A percentile compares a stretch with the other conserved stretches of the same genome.
phyloP scores from a whole-genome alignment of 2,888 invertebrate genomes.

The Meta bourneti region DNA sequence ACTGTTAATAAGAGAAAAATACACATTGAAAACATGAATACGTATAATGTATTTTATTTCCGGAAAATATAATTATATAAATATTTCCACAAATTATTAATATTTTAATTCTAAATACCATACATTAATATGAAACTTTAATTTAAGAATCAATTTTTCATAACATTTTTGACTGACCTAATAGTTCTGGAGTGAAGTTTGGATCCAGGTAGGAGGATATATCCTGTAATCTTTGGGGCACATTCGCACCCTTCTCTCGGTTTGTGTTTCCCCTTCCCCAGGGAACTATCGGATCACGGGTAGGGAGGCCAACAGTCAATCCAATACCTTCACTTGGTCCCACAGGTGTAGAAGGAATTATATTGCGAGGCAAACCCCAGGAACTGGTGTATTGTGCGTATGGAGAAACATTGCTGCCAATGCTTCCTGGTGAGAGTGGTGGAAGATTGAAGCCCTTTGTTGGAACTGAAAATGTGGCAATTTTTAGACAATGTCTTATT shows the following conservation, averaged over 20 bases:
- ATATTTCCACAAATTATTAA: no score
- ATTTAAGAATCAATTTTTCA: no score
- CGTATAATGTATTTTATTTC: no score
- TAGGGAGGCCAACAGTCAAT: conserved; percentile 60
- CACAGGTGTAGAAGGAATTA: conserved; percentile 71
- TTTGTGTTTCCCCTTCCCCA: conserved; percentile 65
- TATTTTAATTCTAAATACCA: no score
- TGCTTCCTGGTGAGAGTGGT: conserved; percentile 48
- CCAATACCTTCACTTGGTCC: conserved; percentile 66
- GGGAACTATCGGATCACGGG: conserved; percentile 67
- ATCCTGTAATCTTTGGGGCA: conserved; percentile 70
- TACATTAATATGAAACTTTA: no score
- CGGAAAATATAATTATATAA: no score
- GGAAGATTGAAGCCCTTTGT: conserved; percentile 72
- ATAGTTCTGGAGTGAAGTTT: conserved; percentile 71
- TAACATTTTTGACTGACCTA: conserved; percentile 34
- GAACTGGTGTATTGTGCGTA: conserved; percentile 71
- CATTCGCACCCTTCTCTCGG: conserved; percentile 54
- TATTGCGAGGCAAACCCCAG: conserved; percentile 75
- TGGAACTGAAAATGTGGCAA: conserved; percentile 35
- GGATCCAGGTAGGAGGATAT: conserved; percentile 74
- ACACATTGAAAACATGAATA: no score
- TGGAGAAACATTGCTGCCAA: conserved; percentile 65
- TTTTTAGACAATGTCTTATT: neutral
- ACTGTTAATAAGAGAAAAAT: no score